Conservation (phyloP, 2,113 vertebrate species). For the Shinisaurus crocodilurus region DNA sequence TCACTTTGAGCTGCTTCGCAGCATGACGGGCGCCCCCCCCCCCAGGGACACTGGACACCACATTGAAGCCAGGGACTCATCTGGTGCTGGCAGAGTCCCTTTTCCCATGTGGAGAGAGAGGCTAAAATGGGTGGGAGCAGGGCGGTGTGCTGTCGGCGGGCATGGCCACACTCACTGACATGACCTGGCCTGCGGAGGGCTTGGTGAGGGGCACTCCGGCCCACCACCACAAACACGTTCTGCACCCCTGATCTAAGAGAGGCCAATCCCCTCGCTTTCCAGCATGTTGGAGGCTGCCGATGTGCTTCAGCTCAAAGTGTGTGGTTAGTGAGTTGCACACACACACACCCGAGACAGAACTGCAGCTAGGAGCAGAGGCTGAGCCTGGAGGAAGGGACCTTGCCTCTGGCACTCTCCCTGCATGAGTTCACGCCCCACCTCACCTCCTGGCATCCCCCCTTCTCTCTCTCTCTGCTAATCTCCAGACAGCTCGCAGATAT, state of each 20-base stretch:
- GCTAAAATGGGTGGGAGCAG: too few relatives aligned
- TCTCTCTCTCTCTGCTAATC: not conserved
- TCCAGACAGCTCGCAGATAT: not conserved
- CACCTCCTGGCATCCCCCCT: not conserved
- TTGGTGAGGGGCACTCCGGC: too few relatives aligned
- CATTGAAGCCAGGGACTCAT: too few relatives aligned
- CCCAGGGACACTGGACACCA: too few relatives aligned
- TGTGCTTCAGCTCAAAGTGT: not conserved
- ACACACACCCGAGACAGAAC: not conserved
- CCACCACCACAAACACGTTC: too few relatives aligned
- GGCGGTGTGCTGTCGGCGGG: too few relatives aligned
- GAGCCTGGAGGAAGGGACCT: not conserved
- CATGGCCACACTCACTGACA: too few relatives aligned
- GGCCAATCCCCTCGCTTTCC: not conserved
- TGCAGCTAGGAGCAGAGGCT: not conserved
- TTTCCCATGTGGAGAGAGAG: too few relatives aligned
- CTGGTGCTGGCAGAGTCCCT: too few relatives aligned
- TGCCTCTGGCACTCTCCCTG: not conserved
- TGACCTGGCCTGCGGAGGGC: too few relatives aligned
- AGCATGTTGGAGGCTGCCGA: not conserved
- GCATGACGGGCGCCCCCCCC: too few relatives aligned
- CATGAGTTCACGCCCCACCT: not conserved
- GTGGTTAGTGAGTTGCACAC: not conserved
- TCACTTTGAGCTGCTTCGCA: too few relatives aligned
- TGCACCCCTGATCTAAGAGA: not conserved